Conservation (phyloP, 2,113 vertebrate genomes). For the Ceuthmochares aereus region DNA sequence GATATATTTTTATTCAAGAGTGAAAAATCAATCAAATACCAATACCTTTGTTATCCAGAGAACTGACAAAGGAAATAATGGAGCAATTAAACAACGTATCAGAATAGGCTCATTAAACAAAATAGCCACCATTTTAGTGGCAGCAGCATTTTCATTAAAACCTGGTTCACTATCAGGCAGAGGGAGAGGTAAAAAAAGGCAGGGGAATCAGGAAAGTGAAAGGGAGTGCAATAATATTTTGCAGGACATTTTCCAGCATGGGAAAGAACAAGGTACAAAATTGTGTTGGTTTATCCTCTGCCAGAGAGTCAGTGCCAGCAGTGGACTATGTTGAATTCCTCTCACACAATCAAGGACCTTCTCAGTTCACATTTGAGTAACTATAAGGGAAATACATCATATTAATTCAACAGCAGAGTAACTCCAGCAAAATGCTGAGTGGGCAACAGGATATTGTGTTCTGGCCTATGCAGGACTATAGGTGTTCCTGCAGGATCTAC, state of each 20-base stretch:
- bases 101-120: constrained; percentile 5
- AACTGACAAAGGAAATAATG: constrained; percentile 5
- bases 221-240: not conserved
- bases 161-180: not conserved
- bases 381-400: not conserved
- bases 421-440: not conserved
- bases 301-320: not conserved
- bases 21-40: constrained; percentile 40
- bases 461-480: fast-evolving
- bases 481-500: not conserved
- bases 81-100: not conserved
- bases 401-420: not conserved
- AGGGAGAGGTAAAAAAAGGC: not conserved
- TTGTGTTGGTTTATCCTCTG: not conserved
- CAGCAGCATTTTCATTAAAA: constrained; percentile 20
- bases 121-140: not conserved
- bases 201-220: not conserved
- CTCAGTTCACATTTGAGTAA: not conserved
- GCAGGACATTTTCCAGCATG: not conserved
- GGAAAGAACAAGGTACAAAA: not conserved
- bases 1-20: constrained; percentile 36
- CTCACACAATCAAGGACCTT: not conserved
- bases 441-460: not conserved
- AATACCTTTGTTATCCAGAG: constrained; percentile 39
- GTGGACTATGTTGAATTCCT: not conserved